A percentile compares a stretch with the other conserved stretches of the same genome.
These are phyloP conservation scores for Jacana jacana DNA, from an alignment of 2,113 vertebrate genomes.

Conservation along the genomic window DNA sequence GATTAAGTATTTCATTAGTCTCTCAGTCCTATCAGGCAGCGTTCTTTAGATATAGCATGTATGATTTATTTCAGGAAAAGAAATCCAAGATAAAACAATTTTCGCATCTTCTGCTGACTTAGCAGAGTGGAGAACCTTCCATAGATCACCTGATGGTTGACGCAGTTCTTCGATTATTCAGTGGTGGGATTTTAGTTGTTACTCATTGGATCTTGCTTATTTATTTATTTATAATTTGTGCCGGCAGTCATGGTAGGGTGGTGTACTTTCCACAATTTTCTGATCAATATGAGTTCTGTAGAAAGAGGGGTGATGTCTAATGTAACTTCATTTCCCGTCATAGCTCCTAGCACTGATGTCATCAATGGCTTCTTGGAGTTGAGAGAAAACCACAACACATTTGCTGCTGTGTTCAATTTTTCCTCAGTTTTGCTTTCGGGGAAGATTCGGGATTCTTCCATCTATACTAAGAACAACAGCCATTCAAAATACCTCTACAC, in stretches of 20 bases:
- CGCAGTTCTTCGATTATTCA: neutral
- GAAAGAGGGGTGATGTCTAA: neutral
- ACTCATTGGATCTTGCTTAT: neutral
- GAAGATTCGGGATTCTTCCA: neutral
- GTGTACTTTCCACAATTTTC: neutral
- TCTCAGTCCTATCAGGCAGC: neutral
- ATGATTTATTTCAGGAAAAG: neutral
- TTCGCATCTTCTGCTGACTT: neutral
- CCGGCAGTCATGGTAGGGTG: neutral
- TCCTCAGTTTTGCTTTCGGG: neutral
- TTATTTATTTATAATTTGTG: neutral
- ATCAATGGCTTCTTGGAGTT: neutral
- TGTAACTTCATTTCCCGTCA: neutral
- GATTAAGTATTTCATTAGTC: neutral
- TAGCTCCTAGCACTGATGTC: neutral
- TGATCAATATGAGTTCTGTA: neutral
- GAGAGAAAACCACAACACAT: neutral
- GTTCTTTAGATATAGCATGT: neutral
- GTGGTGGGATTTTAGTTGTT: neutral
- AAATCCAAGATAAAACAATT: neutral
- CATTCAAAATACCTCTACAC: neutral
- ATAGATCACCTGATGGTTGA: neutral
- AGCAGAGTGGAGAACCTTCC: neutral
- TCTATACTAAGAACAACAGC: neutral
- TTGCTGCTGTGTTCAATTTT: neutral